Conservation (phyloP, 2,797 vertebrate genomes). For the Euthynnus affinis region DNA sequence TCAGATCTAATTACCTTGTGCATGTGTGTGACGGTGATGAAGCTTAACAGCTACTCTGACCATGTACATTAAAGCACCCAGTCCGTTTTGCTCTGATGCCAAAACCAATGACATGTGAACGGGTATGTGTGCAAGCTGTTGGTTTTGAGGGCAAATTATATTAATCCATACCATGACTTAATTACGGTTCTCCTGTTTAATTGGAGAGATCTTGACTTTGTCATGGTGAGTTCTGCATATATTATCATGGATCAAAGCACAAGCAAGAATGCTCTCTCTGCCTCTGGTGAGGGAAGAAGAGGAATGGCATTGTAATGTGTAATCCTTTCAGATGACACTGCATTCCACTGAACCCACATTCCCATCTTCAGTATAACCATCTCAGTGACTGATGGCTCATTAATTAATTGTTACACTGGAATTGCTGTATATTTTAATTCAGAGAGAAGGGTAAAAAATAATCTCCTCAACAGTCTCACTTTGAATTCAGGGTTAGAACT, state of each 20-base stretch:
- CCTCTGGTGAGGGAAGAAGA: slow-evolving; percentile 41
- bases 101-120: slow-evolving; percentile 33
- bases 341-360: slow-evolving; percentile 53
- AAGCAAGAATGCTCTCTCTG: slow-evolving; percentile 27
- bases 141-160: slow-evolving; percentile 48
- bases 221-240: slow-evolving; percentile 56
- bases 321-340: slow-evolving; percentile 62
- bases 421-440: slow-evolving; percentile 57
- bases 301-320: slow-evolving; percentile 50
- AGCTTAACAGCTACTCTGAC: slow-evolving; percentile 36
- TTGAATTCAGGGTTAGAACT: slow-evolving; percentile 55
- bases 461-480: slow-evolving; percentile 34
- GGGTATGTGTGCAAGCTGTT: slow-evolving; percentile 16
- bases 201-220: slow-evolving; percentile 62
- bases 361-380: slow-evolving; percentile 35
- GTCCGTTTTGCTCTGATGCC: slow-evolving; percentile 41
- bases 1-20: slow-evolving; percentile 41
- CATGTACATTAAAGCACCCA: slow-evolving; percentile 27
- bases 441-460: slow-evolving; percentile 34
- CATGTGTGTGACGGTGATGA: slow-evolving; percentile 18
- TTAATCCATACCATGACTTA: slow-evolving; percentile 59
- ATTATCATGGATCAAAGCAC: slow-evolving; percentile 67
- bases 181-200: slow-evolving; percentile 64
- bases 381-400: slow-evolving; percentile 67
- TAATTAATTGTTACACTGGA: slow-evolving; percentile 68